A percentile compares a stretch with the other conserved stretches of the same genome.
Evolutionary conservation across 2,888 invertebrate species (phyloP).

Genomic region (Drosophila pseudotakahashii): DNA sequence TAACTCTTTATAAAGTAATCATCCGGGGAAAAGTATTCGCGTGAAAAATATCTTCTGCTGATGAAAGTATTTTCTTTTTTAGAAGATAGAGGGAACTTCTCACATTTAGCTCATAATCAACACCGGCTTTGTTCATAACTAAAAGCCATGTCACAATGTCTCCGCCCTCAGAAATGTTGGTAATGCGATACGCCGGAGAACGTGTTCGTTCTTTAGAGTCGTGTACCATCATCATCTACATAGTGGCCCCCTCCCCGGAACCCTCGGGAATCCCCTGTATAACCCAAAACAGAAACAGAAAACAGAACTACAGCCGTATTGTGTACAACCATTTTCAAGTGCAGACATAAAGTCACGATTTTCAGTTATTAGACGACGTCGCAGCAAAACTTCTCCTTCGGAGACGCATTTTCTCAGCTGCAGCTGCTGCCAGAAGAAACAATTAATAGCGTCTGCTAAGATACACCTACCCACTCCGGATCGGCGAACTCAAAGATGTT

Average conservation of each 20-base stretch:
- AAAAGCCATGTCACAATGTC: conserved; percentile 56
- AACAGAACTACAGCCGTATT: conserved; percentile 40
- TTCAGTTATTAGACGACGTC: conserved; percentile 67
- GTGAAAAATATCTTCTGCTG: neutral
- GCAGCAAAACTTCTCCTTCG: conserved; percentile 58
- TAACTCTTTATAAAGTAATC: neutral
- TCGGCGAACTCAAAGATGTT: conserved; percentile 63
- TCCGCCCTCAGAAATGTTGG: conserved; percentile 71
- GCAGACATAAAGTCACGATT: conserved; percentile 78
- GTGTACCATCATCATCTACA: conserved; percentile 52
- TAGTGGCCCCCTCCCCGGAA: conserved; percentile 12
- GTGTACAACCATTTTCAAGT: conserved; percentile 59
- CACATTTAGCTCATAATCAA: conserved; percentile 30
- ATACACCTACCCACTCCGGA: conserved; percentile 5
- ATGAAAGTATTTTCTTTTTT: conserved; percentile 9
- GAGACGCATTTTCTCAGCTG: conserved; percentile 78
- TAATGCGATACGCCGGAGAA: conserved; percentile 74
- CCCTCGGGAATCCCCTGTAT: conserved; percentile 4
- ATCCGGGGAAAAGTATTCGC: neutral
- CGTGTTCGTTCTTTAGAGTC: conserved; percentile 72
- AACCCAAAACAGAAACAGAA: conserved; percentile 3
- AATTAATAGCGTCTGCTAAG: conserved; percentile 75
- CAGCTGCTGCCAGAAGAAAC: conserved; percentile 56
- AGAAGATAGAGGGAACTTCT: no score
- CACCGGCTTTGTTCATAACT: conserved; percentile 61